Evolutionary conservation across 2,888 invertebrate species (phyloP).

Genomic region (Agrotis clavis): DNA sequence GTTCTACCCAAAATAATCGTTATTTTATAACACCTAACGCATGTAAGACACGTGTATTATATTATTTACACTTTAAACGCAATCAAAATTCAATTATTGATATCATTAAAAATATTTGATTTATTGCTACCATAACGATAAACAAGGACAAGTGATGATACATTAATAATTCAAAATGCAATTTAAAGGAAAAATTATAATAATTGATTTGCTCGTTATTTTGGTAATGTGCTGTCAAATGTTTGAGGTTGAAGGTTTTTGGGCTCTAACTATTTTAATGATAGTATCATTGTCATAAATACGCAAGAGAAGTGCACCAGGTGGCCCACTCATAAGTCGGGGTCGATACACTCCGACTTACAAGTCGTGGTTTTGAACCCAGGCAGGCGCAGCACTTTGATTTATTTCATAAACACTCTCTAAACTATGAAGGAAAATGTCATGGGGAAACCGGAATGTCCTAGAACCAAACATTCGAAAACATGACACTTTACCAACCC

Average conservation of each 20-base stretch:
- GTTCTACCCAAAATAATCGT: neutral
- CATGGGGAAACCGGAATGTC: no score
- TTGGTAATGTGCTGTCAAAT: conserved; percentile 13
- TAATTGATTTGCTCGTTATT: conserved; percentile 35
- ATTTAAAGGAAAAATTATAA: conserved; percentile 45
- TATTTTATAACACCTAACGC: conserved; percentile 1
- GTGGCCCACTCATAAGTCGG: no score
- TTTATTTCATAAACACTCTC: no score
- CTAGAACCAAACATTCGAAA: no score
- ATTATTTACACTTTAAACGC: conserved; percentile 43
- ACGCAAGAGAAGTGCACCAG: no score
- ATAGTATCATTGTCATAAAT: no score
- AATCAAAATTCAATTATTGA: conserved; percentile 58
- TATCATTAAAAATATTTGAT: conserved; percentile 49
- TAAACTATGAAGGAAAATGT: no score
- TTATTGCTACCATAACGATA: conserved; percentile 61
- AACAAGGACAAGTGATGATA: conserved; percentile 62
- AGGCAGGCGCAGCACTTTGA: no score
- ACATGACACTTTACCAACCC: no score
- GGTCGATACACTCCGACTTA: no score
- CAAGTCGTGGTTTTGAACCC: no score
- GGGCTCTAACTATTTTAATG: neutral
- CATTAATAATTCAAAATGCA: conserved; percentile 24
- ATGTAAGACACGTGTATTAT: conserved; percentile 19
- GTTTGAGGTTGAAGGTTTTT: conserved; percentile 15